A percentile compares a stretch with the other conserved stretches of the same genome.
Evolutionary conservation across 2,797 vertebrate genomes (phyloP).

Genomic region (Hyperoplus lanceolatus): DNA sequence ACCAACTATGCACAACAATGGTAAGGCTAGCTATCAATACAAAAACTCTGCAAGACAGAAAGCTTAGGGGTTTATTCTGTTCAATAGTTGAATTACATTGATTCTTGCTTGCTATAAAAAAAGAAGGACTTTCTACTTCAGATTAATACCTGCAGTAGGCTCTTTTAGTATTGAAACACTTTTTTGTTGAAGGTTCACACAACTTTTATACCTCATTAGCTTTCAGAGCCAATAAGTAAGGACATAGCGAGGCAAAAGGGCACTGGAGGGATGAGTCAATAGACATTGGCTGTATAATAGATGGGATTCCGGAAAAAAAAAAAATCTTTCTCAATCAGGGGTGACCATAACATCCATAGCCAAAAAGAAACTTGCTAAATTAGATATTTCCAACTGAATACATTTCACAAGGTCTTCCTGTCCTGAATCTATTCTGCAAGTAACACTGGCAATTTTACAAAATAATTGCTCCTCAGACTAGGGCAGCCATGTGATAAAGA

Average conservation of each 20-base stretch:
- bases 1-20: not conserved
- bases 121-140: too few species aligned
- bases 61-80: not conserved
- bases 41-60: not conserved
- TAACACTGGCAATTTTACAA: slow-evolving; percentile 11
- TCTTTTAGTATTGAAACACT: not conserved
- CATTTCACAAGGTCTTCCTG: not conserved
- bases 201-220: slow-evolving; percentile 13
- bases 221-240: slow-evolving; percentile 8
- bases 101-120: slow-evolving; percentile 21
- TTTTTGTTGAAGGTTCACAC: slow-evolving; percentile 12
- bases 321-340: slow-evolving; percentile 8
- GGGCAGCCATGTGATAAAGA: not conserved
- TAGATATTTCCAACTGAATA: slow-evolving; percentile 11
- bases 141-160: not conserved
- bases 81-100: not conserved
- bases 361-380: slow-evolving; percentile 7
- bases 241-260: not conserved
- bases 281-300: not conserved
- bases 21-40: not conserved
- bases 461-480: slow-evolving; percentile 5
- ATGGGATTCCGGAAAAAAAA: not conserved
- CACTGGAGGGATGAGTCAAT: not conserved
- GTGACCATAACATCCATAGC: not conserved
- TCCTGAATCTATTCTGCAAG: not conserved